A percentile compares a stretch with the other conserved stretches of the same genome.
Conservation (phyloP, 2,888 invertebrate species). For the Oxycera nigricornis region DNA sequence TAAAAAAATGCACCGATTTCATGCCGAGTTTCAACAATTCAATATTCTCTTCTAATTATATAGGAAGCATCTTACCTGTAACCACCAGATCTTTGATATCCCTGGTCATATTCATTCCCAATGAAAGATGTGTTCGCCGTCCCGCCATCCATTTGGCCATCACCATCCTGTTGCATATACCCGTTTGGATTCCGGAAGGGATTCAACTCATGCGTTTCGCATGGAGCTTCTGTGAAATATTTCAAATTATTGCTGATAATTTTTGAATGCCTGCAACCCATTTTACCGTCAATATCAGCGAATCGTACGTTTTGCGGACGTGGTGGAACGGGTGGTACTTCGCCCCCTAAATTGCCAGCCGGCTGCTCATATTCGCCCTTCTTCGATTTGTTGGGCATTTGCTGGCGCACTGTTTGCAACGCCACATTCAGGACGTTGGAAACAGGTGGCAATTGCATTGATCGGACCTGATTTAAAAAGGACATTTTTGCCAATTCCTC, state of each 20-base stretch:
- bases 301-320: slow-evolving; percentile 65
- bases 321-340: slow-evolving; percentile 56
- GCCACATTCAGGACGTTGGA: slow-evolving; percentile 82
- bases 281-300: slow-evolving; percentile 58
- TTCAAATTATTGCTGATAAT: too few relatives aligned
- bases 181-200: slow-evolving; percentile 59
- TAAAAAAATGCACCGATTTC: too few relatives aligned
- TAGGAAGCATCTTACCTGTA: slow-evolving; percentile 59
- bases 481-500: slow-evolving; percentile 66
- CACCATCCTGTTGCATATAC: slow-evolving; percentile 54
- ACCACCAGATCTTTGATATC: slow-evolving; percentile 60
- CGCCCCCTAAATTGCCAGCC: slow-evolving; percentile 49
- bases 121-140: slow-evolving; percentile 60
- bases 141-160: slow-evolving; percentile 54
- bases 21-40: too few relatives aligned
- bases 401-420: slow-evolving; percentile 80
- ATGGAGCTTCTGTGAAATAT: slow-evolving; percentile 43
- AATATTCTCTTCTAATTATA: too few relatives aligned
- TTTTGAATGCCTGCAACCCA: too few relatives aligned
- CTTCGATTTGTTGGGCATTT: slow-evolving; percentile 73
- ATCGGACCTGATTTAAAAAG: slow-evolving; percentile 64
- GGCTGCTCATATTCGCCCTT: slow-evolving; percentile 63
- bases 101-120: slow-evolving; percentile 58
- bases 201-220: slow-evolving; percentile 59
- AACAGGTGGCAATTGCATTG: slow-evolving; percentile 78